Evolutionary conservation across 37 sponge, comb jelly and placozoan species (phyloP), one percentile per base, ranked within the genome.

Genomic region (Amphimedon queenslandica): DNA sequence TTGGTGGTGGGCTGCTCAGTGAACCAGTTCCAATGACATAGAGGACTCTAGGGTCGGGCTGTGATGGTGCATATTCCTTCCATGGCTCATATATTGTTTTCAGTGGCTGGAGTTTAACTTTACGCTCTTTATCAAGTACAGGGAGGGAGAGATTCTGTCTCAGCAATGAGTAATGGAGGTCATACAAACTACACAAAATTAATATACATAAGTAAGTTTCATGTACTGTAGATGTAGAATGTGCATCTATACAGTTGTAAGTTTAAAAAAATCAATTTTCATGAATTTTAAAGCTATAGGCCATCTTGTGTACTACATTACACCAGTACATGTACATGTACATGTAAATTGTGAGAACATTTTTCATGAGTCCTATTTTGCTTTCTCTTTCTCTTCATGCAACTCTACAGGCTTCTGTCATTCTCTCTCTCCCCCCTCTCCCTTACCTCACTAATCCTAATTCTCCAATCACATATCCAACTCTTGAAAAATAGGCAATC

Each of bases 381-480:
- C n/a, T n/a, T n/a, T n/a, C n/a, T n/a, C n/a, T n/a, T n/a, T n/a
- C n/a, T n/a, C n/a, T n/a, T n/a, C n/a, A n/a, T n/a, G n/a, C n/a
- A n/a, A n/a, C n/a, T n/a, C n/a, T n/a, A n/a, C n/a, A n/a, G n/a
- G n/a, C n/a, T n/a, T n/a, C n/a, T n/a, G n/a, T n/a, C n/a, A n/a
- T n/a, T n/a, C n/a, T n/a, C n/a, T n/a, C n/a, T n/a, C n/a, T n/a
- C n/a, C n/a, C n/a, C n/a, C n/a, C n/a, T n/a, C n/a, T 61, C 5
- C 21, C 69, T 5, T 40, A 84, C 85, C 85, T 92, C 55, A 92
- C 71, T 4, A 75, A 30, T 8, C 94, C 94, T 23, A 93, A 60
- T 39, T 85, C 82, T n/a, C 91, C 91, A 25, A 93, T 72, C 41
- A 11, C 37, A 38, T 93, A 93, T 3, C 88, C 90, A 31, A 87